These are phyloP conservation scores for Ligdia adustata DNA, from an alignment of 2,888 invertebrate species.

Conservation along the genomic window DNA sequence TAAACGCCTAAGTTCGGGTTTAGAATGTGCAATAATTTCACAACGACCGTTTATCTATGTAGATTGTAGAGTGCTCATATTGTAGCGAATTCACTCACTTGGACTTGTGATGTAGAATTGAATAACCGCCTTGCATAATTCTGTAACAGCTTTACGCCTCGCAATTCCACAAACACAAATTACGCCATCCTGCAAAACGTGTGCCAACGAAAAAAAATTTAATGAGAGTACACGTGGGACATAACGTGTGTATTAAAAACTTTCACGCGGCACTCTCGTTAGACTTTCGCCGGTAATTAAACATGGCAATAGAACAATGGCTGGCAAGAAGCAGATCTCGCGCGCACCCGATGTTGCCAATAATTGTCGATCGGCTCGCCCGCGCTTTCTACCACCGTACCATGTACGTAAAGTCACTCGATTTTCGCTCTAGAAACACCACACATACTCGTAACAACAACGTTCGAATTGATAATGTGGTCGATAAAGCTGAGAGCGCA, in stretches of 20 bases:
- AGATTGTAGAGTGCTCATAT: constrained; percentile 35
- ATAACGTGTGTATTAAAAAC: constrained; percentile 56
- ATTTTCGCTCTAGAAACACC: constrained; percentile 52
- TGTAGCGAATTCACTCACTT: constrained; percentile 32
- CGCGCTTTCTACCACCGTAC: constrained; percentile 74
- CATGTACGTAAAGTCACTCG: constrained; percentile 56
- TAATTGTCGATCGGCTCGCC: constrained; percentile 77
- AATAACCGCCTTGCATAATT: constrained; percentile 49
- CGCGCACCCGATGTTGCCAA: constrained; percentile 68
- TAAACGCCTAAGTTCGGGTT: constrained; percentile 16
- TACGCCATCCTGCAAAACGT: constrained; percentile 49
- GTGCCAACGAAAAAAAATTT: constrained; percentile 53
- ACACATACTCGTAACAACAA: constrained; percentile 40
- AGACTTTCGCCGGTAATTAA: constrained; percentile 82
- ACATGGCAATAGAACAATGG: constrained; percentile 76
- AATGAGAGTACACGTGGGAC: constrained; percentile 61
- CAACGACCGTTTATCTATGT: constrained; percentile 34
- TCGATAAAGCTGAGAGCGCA: constrained; percentile 38
- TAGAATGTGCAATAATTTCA: constrained; percentile 31
- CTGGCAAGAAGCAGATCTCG: constrained; percentile 70
- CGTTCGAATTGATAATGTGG: constrained; percentile 30
- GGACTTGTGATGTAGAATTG: constrained; percentile 35
- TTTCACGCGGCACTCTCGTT: constrained; percentile 75
- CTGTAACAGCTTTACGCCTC: constrained; percentile 41
- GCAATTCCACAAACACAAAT: constrained; percentile 54